A percentile compares a stretch with the other conserved stretches of the same genome.
Conservation (phyloP, 1,140 invertebrate species). For the Drosophila pallidifrons region DNA sequence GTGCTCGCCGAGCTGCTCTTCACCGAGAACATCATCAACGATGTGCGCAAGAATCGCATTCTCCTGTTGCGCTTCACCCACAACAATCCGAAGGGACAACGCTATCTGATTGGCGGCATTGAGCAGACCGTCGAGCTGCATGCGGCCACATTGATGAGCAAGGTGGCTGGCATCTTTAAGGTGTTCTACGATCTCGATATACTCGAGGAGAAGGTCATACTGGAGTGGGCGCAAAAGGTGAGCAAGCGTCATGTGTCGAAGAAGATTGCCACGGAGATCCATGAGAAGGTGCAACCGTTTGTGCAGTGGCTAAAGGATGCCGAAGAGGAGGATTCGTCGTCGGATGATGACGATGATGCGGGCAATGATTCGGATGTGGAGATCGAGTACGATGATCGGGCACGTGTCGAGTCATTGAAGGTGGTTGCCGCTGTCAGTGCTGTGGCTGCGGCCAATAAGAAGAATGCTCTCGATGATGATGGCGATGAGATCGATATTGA, state of each 20-base stretch:
- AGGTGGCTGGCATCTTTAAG: slow-evolving; percentile 95
- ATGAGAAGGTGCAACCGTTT: slow-evolving; percentile 96
- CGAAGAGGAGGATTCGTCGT: slow-evolving; percentile 94
- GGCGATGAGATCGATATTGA: slow-evolving; percentile 95
- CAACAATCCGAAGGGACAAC: slow-evolving; percentile 96
- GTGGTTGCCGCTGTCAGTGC: slow-evolving; percentile 86
- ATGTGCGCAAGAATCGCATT: slow-evolving; percentile 90
- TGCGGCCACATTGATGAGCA: slow-evolving; percentile 92
- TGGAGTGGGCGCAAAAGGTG: slow-evolving; percentile 98
- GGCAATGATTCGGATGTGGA: slow-evolving; percentile 89
- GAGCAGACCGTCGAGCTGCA: slow-evolving; percentile 96
- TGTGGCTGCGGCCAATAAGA: slow-evolving; percentile 84
- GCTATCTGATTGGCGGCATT: slow-evolving; percentile 97
- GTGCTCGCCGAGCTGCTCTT: slow-evolving; percentile 97
- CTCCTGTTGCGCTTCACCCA: slow-evolving; percentile 94
- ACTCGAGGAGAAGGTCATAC: slow-evolving; percentile 95
- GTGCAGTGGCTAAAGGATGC: slow-evolving; percentile 98
- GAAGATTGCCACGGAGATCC: slow-evolving; percentile 96
- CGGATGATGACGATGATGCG: slow-evolving; percentile 89
- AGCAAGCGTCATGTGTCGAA: slow-evolving; percentile 97
- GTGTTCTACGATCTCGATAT: slow-evolving; percentile 98
- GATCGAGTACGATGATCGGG: slow-evolving; percentile 95
- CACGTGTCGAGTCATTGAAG: slow-evolving; percentile 90
- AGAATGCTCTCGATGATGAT: slow-evolving; percentile 89
- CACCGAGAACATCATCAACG: slow-evolving; percentile 90